Base-by-base conservation (phyloP, 2,797 vertebrate species). In the Anomalospiza imberbis region DNA sequence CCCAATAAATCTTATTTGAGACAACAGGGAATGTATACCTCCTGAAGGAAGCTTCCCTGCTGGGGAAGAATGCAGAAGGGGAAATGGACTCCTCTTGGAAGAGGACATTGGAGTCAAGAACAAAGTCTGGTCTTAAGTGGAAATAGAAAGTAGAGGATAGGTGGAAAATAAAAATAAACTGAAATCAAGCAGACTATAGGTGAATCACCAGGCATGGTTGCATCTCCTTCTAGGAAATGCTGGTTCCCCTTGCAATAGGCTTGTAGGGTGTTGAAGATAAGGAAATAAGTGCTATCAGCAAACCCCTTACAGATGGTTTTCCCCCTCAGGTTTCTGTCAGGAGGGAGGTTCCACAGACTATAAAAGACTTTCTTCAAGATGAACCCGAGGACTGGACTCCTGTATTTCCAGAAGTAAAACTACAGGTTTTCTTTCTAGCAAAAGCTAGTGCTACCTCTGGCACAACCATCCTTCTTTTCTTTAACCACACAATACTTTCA, bases 241-340 rank as follows among this genome's bases (percentile, higher is more conserved):
- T 63, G 26, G 1, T 29, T 50, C 91, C 22, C 16, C 9, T 57
- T 77, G 36, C 20, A 54, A 70, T 53, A 77, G 8, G 6, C 16
- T 66, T 55, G 2, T 14, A 45, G 17, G 4, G 0, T 28, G 7
- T 22, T 82, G 31, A 51, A 34, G 16, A 32, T 19, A 78, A 54
- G 18, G 5, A 57, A 44, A 34, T 1, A 60, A 42, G 2, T 40
- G 13, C 5, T 12, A 40, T 14, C 25, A n/a, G 7, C 48, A 82
- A 58, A 48, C 2, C 1, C 15, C 9, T 76, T 85, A 77, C 1
- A 40, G 22, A 20, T 21, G 2, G 3, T 78, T 73, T 78, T 38
- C 8, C 17, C 6, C 6, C 63, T 57, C 29, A 95, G 96, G 89
- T 97, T 62, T 97, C 97, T 88, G 80, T 97, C 31, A 85, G 42